Percentiles rank a stretch among this genome's conserved stretches.
Conservation (phyloP, 2,888 invertebrate species). For the Noctua fimbriata region DNA sequence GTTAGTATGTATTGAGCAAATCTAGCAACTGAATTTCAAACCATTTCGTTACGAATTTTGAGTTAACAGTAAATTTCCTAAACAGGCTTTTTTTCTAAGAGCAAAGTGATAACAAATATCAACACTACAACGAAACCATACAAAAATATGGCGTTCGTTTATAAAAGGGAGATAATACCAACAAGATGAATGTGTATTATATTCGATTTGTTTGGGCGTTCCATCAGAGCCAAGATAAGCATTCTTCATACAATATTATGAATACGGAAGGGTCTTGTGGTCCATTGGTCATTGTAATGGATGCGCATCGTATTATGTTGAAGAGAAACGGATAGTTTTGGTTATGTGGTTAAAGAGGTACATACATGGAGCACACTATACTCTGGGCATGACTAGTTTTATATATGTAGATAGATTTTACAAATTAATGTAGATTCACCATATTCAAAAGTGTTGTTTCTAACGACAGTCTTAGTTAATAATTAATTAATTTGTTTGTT, state of each 20-base stretch:
- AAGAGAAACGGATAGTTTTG: slow-evolving; percentile 21
- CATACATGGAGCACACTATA: background rate
- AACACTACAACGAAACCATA: background rate
- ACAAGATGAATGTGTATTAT: slow-evolving; percentile 31
- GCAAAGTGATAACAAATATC: slow-evolving; percentile 11
- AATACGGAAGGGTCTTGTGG: slow-evolving; percentile 37
- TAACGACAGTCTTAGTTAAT: background rate
- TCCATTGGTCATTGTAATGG: slow-evolving; percentile 48
- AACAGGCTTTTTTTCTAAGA: background rate
- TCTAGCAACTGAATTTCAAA: background rate
- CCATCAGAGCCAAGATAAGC: slow-evolving; percentile 28
- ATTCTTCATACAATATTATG: slow-evolving; percentile 41
- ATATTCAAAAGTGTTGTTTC: background rate
- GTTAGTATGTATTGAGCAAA: background rate
- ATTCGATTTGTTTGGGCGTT: slow-evolving; percentile 20
- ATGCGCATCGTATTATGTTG: slow-evolving; percentile 39
- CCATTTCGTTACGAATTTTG: background rate
- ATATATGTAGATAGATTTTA: background rate
- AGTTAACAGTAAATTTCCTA: background rate
- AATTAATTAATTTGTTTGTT: no score
- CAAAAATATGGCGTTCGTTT: slow-evolving; percentile 21
- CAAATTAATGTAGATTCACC: background rate
- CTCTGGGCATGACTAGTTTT: background rate
- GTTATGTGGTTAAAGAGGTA: background rate
- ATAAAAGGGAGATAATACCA: slow-evolving; percentile 27